phyloP scores from a whole-genome alignment of 2,888 invertebrate genomes.

The Stenoptilia bipunctidactyla region DNA sequence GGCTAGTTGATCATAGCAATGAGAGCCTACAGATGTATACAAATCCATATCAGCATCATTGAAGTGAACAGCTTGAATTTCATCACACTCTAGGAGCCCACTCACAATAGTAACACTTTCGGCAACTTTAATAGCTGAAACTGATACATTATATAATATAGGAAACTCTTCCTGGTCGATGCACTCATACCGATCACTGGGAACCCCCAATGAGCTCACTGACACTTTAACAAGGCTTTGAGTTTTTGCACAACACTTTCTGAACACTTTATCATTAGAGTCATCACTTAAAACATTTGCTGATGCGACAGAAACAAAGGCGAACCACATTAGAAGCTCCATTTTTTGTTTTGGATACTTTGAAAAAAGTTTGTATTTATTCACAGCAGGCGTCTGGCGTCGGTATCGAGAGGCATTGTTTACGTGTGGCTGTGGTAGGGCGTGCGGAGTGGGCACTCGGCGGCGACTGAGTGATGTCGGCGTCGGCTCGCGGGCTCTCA shows the following conservation, averaged over 20 bases:
- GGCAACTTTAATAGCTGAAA: background rate
- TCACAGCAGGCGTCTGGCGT: conserved; percentile 47
- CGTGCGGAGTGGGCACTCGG: conserved; percentile 21
- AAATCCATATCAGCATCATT: conserved; percentile 22
- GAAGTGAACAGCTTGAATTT: conserved; percentile 24
- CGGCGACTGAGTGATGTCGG: conserved; percentile 32
- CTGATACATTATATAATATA: background rate
- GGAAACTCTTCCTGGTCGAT: conserved; percentile 16
- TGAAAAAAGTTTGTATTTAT: conserved; percentile 13
- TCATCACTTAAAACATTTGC: conserved; percentile 19
- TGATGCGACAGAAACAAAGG: conserved; percentile 20
- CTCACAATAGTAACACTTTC: background rate
- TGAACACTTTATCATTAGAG: conserved; percentile 30
- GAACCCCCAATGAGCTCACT: conserved; percentile 3
- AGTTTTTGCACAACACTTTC: conserved; percentile 47
- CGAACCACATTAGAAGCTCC: conserved; percentile 33
- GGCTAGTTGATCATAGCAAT: conserved; percentile 44
- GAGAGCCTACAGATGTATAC: conserved; percentile 15
- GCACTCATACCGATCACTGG: conserved; percentile 33
- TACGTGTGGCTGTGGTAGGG: conserved; percentile 10
- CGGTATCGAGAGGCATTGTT: conserved; percentile 43
- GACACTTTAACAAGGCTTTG: conserved; percentile 39
- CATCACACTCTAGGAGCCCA: conserved; percentile 25
- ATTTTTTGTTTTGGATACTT: conserved; percentile 27
- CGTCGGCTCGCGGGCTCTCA: conserved; percentile 15